Evolutionary conservation across 2,113 vertebrate species (phyloP).

Genomic region (Nicator chloris): DNA sequence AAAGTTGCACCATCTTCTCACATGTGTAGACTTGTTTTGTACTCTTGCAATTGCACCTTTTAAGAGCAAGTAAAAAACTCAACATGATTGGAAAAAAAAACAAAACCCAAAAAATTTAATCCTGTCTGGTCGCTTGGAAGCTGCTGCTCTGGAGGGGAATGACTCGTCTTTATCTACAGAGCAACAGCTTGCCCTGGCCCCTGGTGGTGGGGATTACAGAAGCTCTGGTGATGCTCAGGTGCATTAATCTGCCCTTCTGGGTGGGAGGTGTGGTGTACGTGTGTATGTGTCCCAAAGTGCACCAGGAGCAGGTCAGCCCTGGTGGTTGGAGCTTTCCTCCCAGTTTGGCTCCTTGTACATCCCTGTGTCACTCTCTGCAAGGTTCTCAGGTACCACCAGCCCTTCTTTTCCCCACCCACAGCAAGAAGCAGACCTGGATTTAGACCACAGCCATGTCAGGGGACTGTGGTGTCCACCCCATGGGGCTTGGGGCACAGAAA

Average conservation of each 20-base stretch:
- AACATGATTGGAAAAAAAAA: background rate
- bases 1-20: background rate
- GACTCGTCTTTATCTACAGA: background rate
- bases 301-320: background rate
- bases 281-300: background rate
- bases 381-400: background rate
- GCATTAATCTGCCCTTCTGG: background rate
- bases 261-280: background rate
- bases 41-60: background rate
- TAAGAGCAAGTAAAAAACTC: background rate
- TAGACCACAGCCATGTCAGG: background rate
- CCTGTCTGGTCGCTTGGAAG: background rate
- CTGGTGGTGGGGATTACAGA: background rate
- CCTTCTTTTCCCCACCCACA: background rate
- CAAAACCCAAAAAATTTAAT: background rate
- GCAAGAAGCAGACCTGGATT: background rate
- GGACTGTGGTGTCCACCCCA: background rate
- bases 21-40: accelerated
- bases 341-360: background rate
- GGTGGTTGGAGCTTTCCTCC: background rate
- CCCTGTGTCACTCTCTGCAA: background rate
- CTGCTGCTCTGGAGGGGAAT: background rate
- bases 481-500: accelerated
- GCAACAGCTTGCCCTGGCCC: background rate
- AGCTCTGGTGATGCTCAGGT: background rate